A percentile compares a stretch with the other conserved stretches of the same genome.
Conservation (phyloP, 2,888 invertebrate species). For the Cheilosia pagana region DNA sequence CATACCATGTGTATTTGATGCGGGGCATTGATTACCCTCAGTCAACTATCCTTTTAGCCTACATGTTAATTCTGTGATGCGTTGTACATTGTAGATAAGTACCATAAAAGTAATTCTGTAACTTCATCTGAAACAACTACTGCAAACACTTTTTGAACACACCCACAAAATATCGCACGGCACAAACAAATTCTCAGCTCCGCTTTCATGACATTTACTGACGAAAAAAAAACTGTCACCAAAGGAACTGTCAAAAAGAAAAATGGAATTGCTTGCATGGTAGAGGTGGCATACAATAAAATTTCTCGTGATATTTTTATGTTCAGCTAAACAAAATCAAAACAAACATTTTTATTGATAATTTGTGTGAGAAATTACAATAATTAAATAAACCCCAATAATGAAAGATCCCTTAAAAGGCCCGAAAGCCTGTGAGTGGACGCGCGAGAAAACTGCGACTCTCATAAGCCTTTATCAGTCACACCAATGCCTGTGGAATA, state of each 20-base stretch:
- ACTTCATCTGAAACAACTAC: no score
- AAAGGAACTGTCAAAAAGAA: slow-evolving; percentile 48
- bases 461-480: slow-evolving; percentile 80
- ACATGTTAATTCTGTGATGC: no score
- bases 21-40: no score
- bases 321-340: slow-evolving; percentile 56
- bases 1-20: no score
- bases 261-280: slow-evolving; percentile 60
- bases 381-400: not conserved
- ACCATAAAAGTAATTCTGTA: no score
- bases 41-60: no score
- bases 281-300: slow-evolving; percentile 52
- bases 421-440: slow-evolving; percentile 78
- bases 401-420: slow-evolving; percentile 53
- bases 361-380: not conserved
- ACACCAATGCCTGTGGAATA: slow-evolving; percentile 82
- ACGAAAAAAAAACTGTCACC: slow-evolving; percentile 17
- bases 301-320: slow-evolving; percentile 71
- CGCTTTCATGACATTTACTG: slow-evolving; percentile 40
- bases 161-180: slow-evolving; percentile 22
- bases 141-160: slow-evolving; percentile 32
- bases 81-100: no score
- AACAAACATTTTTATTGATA: slow-evolving; percentile 41
- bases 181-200: not conserved
- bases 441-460: slow-evolving; percentile 80